These are phyloP conservation scores for Dromococcyx pavoninus DNA, from an alignment of 2,797 vertebrate species.

Conservation along the genomic window DNA sequence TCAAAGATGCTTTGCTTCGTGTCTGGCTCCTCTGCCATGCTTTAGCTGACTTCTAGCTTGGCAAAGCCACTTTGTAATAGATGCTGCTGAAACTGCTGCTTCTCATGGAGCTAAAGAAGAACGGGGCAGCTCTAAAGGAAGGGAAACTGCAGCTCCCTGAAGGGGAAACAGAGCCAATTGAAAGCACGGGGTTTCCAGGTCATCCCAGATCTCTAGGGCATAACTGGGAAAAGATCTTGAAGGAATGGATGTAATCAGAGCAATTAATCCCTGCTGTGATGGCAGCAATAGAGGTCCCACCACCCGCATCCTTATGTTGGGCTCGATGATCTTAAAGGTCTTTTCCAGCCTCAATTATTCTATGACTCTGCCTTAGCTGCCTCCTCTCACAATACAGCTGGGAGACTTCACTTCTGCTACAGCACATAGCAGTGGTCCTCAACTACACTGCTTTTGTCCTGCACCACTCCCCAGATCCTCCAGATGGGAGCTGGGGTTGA, in stretches of 20 bases:
- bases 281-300: not conserved
- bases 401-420: not conserved
- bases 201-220: not conserved
- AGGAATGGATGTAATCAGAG: not conserved
- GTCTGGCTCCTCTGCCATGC: not conserved
- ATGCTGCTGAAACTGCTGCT: not conserved
- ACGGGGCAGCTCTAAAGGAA: not conserved
- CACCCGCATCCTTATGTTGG: not conserved
- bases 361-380: not conserved
- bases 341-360: not conserved
- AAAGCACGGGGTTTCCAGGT: not conserved
- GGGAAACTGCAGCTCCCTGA: not conserved
- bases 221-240: not conserved
- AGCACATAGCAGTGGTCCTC: not conserved
- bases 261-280: not conserved
- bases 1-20: slow-evolving; percentile 13
- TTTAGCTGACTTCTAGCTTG: not conserved
- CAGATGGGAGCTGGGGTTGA: not conserved
- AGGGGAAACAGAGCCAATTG: not conserved
- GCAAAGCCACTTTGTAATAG: not conserved
- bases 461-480: not conserved
- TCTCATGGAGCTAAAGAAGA: not conserved
- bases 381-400: not conserved
- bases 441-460: not conserved
- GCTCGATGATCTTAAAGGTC: not conserved